Base-by-base conservation (phyloP, 2,888 invertebrate genomes). In the Callinectes sapidus region DNA sequence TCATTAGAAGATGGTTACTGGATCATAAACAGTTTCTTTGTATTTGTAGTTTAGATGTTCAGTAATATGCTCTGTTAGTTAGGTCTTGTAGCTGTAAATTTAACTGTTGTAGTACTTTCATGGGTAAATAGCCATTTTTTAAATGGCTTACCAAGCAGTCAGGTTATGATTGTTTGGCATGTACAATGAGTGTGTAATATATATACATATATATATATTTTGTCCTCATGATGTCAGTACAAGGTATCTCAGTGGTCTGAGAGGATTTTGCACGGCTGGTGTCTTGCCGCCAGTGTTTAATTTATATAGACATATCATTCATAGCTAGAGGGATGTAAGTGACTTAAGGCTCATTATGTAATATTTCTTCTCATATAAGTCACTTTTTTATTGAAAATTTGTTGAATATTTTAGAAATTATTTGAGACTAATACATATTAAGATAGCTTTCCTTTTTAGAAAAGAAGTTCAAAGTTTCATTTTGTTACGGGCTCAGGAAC, bases 181-280 rank as follows among this genome's bases (percentile, higher is more conserved):
- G 92, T 93, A 93, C 92, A 93, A 93, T 93, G 89, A 92, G 55
- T 90, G 87, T 93, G 91, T 91, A 92, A 93, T 93, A 93, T 92
- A 89, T 90, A 81, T 90, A 85, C 90, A 92, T 92, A 92, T 91
- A 88, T 91, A 92, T 92, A 92, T 92, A 81, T 92, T 92, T 89
- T 92, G 89, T 86, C 89, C 92, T 90, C 88, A 93, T 91, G 92
- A 93, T 93, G 92, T 93, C 90, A 93, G 92, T 93, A 93, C 92
- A 93, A 93, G 92, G 89, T 93, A 91, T 91, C 89, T 93, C 92
- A 93, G 92, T 89, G 89, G 91, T 93, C 92, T 93, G 90, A 92
- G 90, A 90, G 77, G 86, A 71, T 66, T 88, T 90, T 92, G 92
- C 90, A 92, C 90, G 66, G 87, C 90, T 90, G 92, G 92, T 92